Evolutionary conservation across 2,797 vertebrate genomes (phyloP), one percentile per base, ranked within the genome.

Genomic region (Philypnodon macrostomus): DNA sequence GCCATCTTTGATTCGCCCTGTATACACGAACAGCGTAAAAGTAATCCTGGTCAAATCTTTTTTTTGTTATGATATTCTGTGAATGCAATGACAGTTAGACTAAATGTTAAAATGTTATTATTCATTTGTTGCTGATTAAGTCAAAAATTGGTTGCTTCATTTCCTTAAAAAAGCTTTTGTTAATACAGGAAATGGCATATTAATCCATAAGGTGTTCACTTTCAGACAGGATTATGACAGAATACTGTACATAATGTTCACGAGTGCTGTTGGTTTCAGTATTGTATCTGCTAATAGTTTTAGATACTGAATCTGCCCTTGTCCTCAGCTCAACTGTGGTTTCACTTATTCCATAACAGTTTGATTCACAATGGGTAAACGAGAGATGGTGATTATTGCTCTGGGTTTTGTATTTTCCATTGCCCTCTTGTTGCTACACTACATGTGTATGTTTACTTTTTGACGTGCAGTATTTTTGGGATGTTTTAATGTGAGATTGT

Each of bases 1-100:
- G 80, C 90, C 91, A 90, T 92, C 90, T 93, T 93, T 93, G 91
- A 93, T 92, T 89, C 88, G 75, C 80, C 87, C 89, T 88, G 85
- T 83, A 39, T n/a, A n/a, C n/a, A n/a, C n/a, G 16, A 10, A 82
- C 89, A 89, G 87, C 77, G 78, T 80, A 84, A 85, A 86, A 84
- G 66, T 76, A 84, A 85, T 76, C 70, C 85, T 90, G 89, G 83
- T 87, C 86, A 86, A 90, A 86, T 70, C 70, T 83, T 73, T 88
- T 47, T 80, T 68, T 76, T 73, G 73, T 86, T 77, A 63, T 76
- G 61, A 78, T 79, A 78, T 51, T 60, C 18, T 52, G 38, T 46
- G 41, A 8, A 7, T 51, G n/a, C n/a, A 49, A 6, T 35, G 26
- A 19, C 53, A 79, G 80, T 87, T 58, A 8, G 76, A 65, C 39